phyloP scores from a whole-genome alignment of 2,113 vertebrate species.

The Piaya cayana region DNA sequence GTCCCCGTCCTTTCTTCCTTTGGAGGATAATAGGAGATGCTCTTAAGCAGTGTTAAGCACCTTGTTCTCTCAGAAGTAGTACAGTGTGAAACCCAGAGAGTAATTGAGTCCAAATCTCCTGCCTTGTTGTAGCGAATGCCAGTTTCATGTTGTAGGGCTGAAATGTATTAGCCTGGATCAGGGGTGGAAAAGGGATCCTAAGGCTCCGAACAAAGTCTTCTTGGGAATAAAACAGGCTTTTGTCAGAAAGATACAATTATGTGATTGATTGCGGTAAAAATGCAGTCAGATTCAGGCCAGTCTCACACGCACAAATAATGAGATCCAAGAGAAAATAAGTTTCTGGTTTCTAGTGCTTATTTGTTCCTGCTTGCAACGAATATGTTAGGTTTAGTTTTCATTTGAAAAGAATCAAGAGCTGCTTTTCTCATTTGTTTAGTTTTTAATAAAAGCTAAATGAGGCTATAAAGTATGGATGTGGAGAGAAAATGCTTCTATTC shows the following conservation, averaged over 20 bases:
- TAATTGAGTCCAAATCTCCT: neutral
- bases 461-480: neutral
- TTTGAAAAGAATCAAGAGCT: neutral
- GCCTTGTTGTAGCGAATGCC: neutral
- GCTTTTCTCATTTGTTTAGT: neutral
- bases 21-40: neutral
- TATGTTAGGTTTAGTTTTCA: neutral
- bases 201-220: neutral
- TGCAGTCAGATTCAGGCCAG: neutral
- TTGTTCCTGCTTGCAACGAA: neutral
- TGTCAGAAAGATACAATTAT: slow-evolving; percentile 8
- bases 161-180: neutral
- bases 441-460: neutral
- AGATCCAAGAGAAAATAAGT: neutral
- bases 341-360: neutral
- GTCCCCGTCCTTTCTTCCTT: neutral
- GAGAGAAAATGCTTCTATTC: neutral
- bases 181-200: neutral
- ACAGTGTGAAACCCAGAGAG: neutral
- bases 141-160: neutral
- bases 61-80: neutral
- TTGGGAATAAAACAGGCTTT: neutral
- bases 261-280: neutral
- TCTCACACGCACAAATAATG: neutral
- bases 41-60: neutral